phyloP scores from a whole-genome alignment of 1,140 invertebrate species.

The Apocrypta bakeri region DNA sequence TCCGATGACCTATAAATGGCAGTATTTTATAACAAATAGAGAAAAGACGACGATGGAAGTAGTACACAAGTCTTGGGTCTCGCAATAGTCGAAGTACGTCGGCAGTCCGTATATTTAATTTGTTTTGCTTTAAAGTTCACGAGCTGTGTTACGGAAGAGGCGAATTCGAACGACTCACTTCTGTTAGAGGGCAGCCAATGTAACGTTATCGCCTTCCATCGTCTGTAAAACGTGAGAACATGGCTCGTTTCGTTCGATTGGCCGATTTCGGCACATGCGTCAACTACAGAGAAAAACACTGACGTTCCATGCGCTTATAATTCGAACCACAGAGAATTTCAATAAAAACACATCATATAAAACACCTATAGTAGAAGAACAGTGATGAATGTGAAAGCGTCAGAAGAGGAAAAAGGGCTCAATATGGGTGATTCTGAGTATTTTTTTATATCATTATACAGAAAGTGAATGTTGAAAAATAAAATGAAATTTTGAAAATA shows the following conservation, averaged over 20 bases:
- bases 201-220: constrained; percentile 72
- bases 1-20: constrained; percentile 35
- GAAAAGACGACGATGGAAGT: constrained; percentile 30
- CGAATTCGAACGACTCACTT: constrained; percentile 66
- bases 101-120: constrained; percentile 20
- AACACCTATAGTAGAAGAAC: constrained; percentile 38
- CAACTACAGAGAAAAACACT: constrained; percentile 51
- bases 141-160: constrained; percentile 13
- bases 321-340: constrained; percentile 41
- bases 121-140: constrained; percentile 23
- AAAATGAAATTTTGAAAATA: constrained; percentile 26
- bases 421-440: background rate
- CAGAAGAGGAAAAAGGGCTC: constrained; percentile 9
- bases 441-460: constrained; percentile 25
- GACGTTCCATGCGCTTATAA: constrained; percentile 49
- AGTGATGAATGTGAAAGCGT: background rate
- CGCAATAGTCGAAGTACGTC: constrained; percentile 39
- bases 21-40: constrained; percentile 48
- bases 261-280: constrained; percentile 40
- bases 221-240: constrained; percentile 71
- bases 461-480: background rate
- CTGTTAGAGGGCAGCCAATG: constrained; percentile 74
- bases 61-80: constrained; percentile 43
- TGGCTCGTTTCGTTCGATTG: constrained; percentile 41
- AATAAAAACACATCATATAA: constrained; percentile 38